A percentile compares a stretch with the other conserved stretches of the same genome.
These are phyloP conservation scores for Zygothrica quintamaculata DNA, from an alignment of 2,888 invertebrate genomes.

Conservation along the genomic window DNA sequence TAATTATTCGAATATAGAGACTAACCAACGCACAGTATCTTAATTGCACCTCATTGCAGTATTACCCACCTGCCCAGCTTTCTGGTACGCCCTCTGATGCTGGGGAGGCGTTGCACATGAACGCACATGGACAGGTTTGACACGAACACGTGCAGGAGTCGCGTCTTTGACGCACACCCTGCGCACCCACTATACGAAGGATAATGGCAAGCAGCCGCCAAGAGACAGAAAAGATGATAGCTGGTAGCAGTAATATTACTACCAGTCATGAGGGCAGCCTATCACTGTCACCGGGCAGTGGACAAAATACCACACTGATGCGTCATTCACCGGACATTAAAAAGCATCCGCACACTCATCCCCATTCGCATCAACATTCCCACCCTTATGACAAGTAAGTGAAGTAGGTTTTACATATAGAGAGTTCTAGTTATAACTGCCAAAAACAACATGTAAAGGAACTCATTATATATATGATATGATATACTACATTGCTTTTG, in stretches of 20 bases:
- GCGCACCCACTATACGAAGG: slow-evolving; percentile 84
- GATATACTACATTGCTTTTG: too few relatives aligned
- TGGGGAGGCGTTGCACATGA: slow-evolving; percentile 92
- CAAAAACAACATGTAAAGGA: slow-evolving; percentile 18
- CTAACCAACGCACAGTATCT: slow-evolving; percentile 81
- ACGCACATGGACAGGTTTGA: slow-evolving; percentile 95
- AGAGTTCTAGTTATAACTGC: slow-evolving; percentile 55
- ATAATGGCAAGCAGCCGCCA: slow-evolving; percentile 85
- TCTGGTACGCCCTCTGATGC: slow-evolving; percentile 86
- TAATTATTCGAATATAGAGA: slow-evolving; percentile 25
- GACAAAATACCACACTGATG: slow-evolving; percentile 82
- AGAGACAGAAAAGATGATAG: slow-evolving; percentile 84
- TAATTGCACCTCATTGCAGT: slow-evolving; percentile 88
- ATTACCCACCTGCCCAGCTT: slow-evolving; percentile 93
- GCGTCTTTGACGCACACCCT: slow-evolving; percentile 85
- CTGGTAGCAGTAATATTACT: slow-evolving; percentile 56
- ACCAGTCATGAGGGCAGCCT: slow-evolving; percentile 63
- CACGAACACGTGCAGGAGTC: slow-evolving; percentile 87
- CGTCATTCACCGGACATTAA: slow-evolving; percentile 82
- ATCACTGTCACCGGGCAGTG: slow-evolving; percentile 73
- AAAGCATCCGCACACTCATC: slow-evolving; percentile 54
- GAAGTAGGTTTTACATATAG: slow-evolving; percentile 20
- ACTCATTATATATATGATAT: too few relatives aligned
- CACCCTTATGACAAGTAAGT: slow-evolving; percentile 83
- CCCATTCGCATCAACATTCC: slow-evolving; percentile 33